Percentiles rank a stretch among this genome's conserved stretches.
Conservation (phyloP, 1,140 invertebrate genomes). For the Orussus abietinus region DNA sequence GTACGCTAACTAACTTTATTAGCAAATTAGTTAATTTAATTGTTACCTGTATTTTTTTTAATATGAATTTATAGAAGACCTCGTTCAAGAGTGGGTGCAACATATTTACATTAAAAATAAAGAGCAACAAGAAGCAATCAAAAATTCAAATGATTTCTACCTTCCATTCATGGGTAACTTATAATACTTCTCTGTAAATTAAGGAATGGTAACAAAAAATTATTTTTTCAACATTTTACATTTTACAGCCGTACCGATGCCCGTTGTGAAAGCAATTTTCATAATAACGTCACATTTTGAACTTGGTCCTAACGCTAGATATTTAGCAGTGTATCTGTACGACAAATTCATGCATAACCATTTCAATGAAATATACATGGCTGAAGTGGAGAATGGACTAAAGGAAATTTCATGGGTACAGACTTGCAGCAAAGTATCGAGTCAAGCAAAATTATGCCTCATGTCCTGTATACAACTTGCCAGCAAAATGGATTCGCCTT, state of each 20-base stretch:
- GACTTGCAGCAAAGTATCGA: constrained; percentile 18
- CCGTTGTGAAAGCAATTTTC: constrained; percentile 32
- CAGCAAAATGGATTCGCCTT: constrained; percentile 37
- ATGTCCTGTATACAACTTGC: constrained; percentile 41
- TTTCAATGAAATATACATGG: constrained; percentile 31
- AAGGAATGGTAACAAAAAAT: not conserved
- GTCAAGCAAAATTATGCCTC: constrained; percentile 26
- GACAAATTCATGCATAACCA: constrained; percentile 36
- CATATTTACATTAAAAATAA: constrained; percentile 24
- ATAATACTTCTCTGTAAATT: constrained; percentile 2
- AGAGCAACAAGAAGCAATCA: constrained; percentile 21
- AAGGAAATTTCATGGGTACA: constrained; percentile 14
- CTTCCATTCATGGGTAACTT: constrained; percentile 36
- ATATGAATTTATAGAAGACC: constrained; percentile 22
- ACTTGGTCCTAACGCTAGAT: constrained; percentile 29
- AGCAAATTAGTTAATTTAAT: too few relatives aligned
- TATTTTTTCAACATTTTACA: constrained; percentile 7
- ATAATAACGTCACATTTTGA: constrained; percentile 27
- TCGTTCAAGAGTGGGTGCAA: constrained; percentile 33
- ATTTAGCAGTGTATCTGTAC: constrained; percentile 39
- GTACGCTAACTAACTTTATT: too few relatives aligned
- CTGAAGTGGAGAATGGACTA: not conserved
- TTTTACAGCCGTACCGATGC: constrained; percentile 26
- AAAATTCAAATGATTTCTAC: constrained; percentile 18
- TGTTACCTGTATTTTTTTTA: constrained; percentile 4